Percentiles rank a stretch among this genome's conserved stretches.
Evolutionary conservation across 2,888 invertebrate genomes (phyloP).

Genomic region (Aricia artaxerxes): DNA sequence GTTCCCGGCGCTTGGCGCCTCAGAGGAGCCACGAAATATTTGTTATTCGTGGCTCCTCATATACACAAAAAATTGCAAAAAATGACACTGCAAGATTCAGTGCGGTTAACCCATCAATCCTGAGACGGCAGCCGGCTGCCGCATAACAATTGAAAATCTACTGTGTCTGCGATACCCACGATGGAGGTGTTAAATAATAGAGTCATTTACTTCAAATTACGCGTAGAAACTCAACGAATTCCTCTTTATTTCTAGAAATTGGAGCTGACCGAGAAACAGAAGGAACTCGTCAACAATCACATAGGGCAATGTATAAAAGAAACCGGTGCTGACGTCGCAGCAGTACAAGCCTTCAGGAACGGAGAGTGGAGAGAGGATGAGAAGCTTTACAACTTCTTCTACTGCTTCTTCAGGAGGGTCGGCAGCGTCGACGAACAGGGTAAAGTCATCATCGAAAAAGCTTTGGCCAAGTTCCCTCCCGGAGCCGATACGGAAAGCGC

Average conservation of each 20-base stretch:
- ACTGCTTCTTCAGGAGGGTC: slow-evolving; percentile 27
- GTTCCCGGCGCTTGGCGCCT: no score
- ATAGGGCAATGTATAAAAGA: neutral
- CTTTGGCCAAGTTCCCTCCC: neutral
- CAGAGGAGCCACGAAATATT: no score
- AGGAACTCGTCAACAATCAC: neutral
- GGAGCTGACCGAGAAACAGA: neutral
- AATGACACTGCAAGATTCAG: no score
- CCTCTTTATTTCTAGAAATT: slow-evolving; percentile 6
- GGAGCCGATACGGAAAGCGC: neutral
- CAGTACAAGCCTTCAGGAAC: neutral
- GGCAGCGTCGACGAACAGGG: slow-evolving; percentile 18
- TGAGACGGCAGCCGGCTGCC: no score
- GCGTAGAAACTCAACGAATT: neutral
- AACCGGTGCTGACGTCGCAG: neutral
- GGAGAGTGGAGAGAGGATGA: slow-evolving; percentile 4
- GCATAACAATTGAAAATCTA: no score
- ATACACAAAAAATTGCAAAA: no score
- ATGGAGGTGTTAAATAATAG: no score
- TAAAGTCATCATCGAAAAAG: neutral
- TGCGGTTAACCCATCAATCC: no score
- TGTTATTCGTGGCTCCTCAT: no score
- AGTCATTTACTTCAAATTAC: neutral
- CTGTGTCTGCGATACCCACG: no score
- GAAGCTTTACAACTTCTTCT: neutral